These are phyloP conservation scores for Acanthopleura granulata DNA, from an alignment of 2,888 invertebrate genomes.

Conservation along the genomic window DNA sequence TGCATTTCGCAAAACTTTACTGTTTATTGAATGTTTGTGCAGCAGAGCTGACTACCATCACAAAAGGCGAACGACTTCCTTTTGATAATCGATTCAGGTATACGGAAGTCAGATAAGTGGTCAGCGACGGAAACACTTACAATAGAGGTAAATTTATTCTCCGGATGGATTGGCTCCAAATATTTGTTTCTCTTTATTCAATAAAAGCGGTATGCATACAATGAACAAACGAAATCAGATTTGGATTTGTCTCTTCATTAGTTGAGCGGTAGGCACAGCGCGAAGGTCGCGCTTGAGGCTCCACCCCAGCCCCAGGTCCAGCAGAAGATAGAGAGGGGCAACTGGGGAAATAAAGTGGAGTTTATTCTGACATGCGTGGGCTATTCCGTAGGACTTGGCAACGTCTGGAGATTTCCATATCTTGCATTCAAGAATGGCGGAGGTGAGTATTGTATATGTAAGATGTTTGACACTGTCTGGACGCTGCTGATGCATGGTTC, in stretches of 20 bases:
- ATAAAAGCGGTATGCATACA: background rate
- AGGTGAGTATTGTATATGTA: background rate
- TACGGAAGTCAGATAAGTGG: no score
- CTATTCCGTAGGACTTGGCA: conserved; percentile 3
- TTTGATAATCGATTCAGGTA: no score
- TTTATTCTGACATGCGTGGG: conserved; percentile 11
- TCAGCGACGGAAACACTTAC: no score
- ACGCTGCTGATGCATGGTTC: no score
- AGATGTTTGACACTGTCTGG: background rate
- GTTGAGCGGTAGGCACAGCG: background rate
- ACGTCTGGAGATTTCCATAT: conserved; percentile 16
- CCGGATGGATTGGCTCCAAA: no score
- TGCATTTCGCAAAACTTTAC: no score
- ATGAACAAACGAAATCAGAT: no score
- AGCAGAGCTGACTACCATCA: no score
- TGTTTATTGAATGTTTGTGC: no score
- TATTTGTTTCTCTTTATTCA: background rate
- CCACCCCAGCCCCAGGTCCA: background rate
- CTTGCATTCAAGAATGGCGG: conserved; percentile 11
- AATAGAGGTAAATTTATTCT: no score
- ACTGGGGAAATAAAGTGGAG: conserved; percentile 8
- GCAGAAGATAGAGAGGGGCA: background rate
- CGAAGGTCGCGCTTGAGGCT: background rate
- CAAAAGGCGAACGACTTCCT: no score
- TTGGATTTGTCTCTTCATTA: background rate